Base-by-base conservation (phyloP, 2,888 invertebrate species). In the Cyrtodaria siliqua region DNA sequence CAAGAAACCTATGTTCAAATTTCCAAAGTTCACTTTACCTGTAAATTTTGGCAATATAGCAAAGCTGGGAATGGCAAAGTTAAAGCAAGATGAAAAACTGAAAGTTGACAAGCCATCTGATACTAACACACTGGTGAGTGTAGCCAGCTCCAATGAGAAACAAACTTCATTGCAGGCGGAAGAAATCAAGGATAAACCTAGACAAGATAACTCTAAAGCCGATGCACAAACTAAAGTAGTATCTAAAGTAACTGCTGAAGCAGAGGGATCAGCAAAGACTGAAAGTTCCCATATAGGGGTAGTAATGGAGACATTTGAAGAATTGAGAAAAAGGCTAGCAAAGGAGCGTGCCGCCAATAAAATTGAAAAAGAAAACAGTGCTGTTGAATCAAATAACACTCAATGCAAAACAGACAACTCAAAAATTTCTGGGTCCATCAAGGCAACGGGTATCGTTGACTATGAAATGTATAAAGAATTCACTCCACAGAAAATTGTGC, bases 31-130 rank as follows among this genome's bases (percentile, higher is more conserved):
- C 4, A 33, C 72, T 26, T 50, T 61, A 16, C 72, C 68, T n/a
- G 59, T 74, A 3, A 80, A 77, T 52, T 80, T 80, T 77, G 73
- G 80, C 6, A 73, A 68, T 26, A 80, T 80, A 42, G 80, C 80
- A 18, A 80, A 80, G 44, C 74, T 80, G 59, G 76, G 77, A 26
- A 67, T 80, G 53, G 60, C 68, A 8, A 73, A 77, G 38, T 42
- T 77, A n/a, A 80, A 80, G 67, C 59, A 63, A 57, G 78, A 73
- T 2, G 53, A 40, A n/a, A 63, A 70, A 44, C 24, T 26, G 4
- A 68, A 68, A 62, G 40, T 18, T 24, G 44, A 40, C 33, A 33
- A 33, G 12, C 4, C 33, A 33, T 8, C 12, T 33, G 33, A 33
- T 8, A 12, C 12, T 8, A 33, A 33, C 33, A 33, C 4, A 33